Conservation (phyloP, 2,113 vertebrate species). For the Seriola dumerili region DNA sequence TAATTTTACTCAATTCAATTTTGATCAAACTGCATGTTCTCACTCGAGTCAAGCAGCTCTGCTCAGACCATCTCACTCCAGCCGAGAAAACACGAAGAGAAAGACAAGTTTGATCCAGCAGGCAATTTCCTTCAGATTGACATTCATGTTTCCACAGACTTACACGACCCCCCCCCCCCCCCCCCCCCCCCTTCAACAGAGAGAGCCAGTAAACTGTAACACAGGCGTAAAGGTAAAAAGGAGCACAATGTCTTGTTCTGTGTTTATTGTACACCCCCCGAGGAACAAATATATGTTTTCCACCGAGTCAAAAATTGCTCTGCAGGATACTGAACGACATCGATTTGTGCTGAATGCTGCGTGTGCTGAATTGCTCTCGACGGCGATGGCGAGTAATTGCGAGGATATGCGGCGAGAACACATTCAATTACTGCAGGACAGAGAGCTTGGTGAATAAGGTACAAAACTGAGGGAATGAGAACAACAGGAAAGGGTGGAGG, state of each 20-base stretch:
- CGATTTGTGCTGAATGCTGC: constrained; percentile 57
- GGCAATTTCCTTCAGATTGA: constrained; percentile 28
- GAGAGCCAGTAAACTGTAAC: too few species aligned
- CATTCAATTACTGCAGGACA: constrained; percentile 67
- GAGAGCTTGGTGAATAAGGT: constrained; percentile 30
- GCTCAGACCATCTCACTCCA: background rate
- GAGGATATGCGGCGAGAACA: constrained; percentile 46
- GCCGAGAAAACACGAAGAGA: constrained; percentile 14
- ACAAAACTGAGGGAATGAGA: constrained; percentile 22
- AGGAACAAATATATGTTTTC: constrained; percentile 41
- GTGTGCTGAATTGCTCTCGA: constrained; percentile 55
- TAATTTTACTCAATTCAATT: background rate
- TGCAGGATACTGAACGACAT: constrained; percentile 49
- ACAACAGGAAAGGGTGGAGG: background rate
- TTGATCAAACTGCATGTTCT: background rate
- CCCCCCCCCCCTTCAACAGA: background rate
- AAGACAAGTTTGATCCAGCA: constrained; percentile 22
- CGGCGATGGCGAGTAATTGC: constrained; percentile 46
- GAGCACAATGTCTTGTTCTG: constrained; percentile 38
- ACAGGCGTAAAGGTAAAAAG: constrained; percentile 7
- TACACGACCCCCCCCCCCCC: background rate
- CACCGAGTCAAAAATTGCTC: constrained; percentile 28
- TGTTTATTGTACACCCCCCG: constrained; percentile 30
- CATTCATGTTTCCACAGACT: constrained; percentile 23
- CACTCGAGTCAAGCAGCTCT: background rate